Percentiles rank a stretch among this genome's conserved stretches.
Conservation (phyloP, 2,797 vertebrate species). For the Pangasius larnaudii region DNA sequence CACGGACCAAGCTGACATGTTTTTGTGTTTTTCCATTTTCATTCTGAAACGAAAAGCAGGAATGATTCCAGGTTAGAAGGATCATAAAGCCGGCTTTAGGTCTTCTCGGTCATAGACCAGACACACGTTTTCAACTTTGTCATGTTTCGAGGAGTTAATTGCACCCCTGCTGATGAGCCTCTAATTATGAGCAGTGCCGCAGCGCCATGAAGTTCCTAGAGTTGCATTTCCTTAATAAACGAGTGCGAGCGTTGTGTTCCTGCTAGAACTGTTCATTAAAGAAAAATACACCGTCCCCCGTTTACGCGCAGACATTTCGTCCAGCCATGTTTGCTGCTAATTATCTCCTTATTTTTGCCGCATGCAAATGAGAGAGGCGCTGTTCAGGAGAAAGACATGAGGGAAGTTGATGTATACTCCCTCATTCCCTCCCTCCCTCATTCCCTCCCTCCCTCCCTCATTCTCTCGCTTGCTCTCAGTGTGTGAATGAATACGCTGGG, state of each 20-base stretch:
- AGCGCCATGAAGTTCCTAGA: slow-evolving; percentile 60
- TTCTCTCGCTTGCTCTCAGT: background rate
- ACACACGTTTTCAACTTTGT: slow-evolving; percentile 21
- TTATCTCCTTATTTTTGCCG: slow-evolving; percentile 33
- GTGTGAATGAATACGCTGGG: background rate
- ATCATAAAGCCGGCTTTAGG: background rate
- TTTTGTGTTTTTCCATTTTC: background rate
- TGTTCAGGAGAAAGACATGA: background rate
- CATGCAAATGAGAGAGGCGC: slow-evolving; percentile 31
- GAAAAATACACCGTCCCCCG: slow-evolving; percentile 33
- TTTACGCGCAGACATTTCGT: slow-evolving; percentile 52
- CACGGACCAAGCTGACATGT: background rate
- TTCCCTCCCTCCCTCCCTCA: background rate
- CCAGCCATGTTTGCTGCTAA: slow-evolving; percentile 50
- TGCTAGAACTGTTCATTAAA: slow-evolving; percentile 58
- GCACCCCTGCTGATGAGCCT: slow-evolving; percentile 54
- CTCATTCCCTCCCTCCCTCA: background rate
- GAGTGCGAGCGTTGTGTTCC: background rate
- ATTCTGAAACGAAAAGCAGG: background rate
- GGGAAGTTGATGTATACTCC: slow-evolving; percentile 37
- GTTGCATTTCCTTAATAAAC: slow-evolving; percentile 53
- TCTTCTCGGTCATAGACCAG: background rate
- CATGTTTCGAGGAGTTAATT: slow-evolving; percentile 28
- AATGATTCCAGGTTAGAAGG: no score
- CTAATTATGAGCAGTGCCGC: slow-evolving; percentile 63